A percentile compares a stretch with the other conserved stretches of the same genome.
Evolutionary conservation across 2,113 vertebrate genomes (phyloP).

Genomic region (Dromaius novaehollandiae): DNA sequence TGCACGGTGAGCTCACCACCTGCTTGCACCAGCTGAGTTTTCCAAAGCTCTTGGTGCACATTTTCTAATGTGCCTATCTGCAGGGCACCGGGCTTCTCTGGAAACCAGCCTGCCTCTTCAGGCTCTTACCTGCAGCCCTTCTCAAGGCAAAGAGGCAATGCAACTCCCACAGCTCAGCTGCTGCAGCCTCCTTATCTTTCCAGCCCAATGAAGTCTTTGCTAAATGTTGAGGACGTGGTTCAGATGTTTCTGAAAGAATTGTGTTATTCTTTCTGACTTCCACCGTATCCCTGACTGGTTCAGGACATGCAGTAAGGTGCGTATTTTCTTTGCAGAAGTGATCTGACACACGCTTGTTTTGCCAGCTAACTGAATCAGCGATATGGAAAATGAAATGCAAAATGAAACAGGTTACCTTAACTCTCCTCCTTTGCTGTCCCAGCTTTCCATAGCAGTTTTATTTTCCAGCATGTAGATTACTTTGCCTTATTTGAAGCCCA

Average conservation of each 20-base stretch:
- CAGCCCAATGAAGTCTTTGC: background rate
- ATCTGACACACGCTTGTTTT: too few relatives aligned
- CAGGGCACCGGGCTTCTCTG: too few relatives aligned
- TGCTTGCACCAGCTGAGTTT: background rate
- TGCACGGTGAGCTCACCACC: background rate
- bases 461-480: background rate
- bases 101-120: background rate
- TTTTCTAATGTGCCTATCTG: background rate
- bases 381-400: background rate
- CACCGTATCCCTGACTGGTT: background rate
- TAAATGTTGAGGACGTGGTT: background rate
- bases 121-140: background rate
- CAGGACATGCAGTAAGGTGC: background rate
- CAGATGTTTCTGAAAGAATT: background rate
- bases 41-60: background rate
- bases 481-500: rapidly evolving
- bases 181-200: background rate
- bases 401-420: background rate
- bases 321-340: background rate
- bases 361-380: too few relatives aligned
- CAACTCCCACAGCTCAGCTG: background rate
- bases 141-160: background rate
- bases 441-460: background rate
- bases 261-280: background rate
- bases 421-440: background rate